Evolutionary conservation across 2,113 vertebrate species (phyloP).

Genomic region (Bettongia penicillata): DNA sequence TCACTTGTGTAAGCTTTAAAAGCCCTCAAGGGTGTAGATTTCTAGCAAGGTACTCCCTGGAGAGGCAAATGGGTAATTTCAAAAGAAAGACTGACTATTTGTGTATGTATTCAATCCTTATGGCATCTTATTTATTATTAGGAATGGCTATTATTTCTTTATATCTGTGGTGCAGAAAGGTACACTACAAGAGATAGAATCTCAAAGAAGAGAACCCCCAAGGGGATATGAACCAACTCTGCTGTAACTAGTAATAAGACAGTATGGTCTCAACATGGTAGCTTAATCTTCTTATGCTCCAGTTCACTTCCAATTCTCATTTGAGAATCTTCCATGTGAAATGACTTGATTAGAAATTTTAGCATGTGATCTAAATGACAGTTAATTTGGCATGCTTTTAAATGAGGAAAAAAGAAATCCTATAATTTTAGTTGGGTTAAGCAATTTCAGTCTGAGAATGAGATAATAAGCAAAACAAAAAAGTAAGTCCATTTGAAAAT

Average conservation of each 20-base stretch:
- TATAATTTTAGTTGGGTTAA: neutral
- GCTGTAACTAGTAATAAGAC: neutral
- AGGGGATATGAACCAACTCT: neutral
- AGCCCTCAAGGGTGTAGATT: neutral
- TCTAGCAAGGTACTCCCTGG: neutral
- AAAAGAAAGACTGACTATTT: slow-evolving; percentile 43
- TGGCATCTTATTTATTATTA: slow-evolving; percentile 17
- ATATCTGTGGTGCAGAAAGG: neutral
- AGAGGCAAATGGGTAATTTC: neutral
- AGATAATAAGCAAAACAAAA: neutral
- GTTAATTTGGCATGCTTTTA: neutral
- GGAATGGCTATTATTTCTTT: slow-evolving; percentile 17
- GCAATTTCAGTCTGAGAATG: neutral
- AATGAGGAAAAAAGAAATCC: neutral
- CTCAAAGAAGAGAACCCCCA: neutral
- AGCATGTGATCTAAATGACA: neutral
- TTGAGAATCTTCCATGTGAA: slow-evolving; percentile 27
- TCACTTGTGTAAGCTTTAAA: neutral
- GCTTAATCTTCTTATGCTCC: neutral
- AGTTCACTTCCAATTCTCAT: fast-evolving
- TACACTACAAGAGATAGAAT: neutral
- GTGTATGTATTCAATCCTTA: neutral
- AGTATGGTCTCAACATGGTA: neutral
- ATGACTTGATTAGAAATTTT: slow-evolving; percentile 10
- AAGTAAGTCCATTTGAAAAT: neutral